Evolutionary conservation across 1,140 invertebrate species (phyloP).

Genomic region (Diachasma alloeum): DNA sequence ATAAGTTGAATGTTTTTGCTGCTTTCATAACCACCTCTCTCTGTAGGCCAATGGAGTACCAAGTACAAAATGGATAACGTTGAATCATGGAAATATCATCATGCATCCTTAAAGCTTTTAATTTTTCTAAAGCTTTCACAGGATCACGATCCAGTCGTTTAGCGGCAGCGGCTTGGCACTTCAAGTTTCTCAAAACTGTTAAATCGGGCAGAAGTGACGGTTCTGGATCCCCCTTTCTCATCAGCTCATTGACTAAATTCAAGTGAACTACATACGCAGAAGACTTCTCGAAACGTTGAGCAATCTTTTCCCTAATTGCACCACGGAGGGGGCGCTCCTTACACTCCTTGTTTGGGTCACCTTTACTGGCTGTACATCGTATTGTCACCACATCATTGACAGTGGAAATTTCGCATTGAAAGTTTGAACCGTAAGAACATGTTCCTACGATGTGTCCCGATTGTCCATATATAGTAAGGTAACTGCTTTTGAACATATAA

Average conservation of each 20-base stretch:
- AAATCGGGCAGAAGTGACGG: neutral
- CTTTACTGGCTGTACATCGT: neutral
- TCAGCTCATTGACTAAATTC: neutral
- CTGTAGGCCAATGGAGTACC: constrained; percentile 25
- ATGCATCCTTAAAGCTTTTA: neutral
- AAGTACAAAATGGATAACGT: constrained; percentile 16
- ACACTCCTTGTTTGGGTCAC: constrained; percentile 3
- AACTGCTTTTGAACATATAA: neutral
- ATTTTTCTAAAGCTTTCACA: constrained; percentile 13
- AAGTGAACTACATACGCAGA: neutral
- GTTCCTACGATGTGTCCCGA: neutral
- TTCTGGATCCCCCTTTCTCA: constrained; percentile 15
- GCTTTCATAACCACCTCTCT: constrained; percentile 1
- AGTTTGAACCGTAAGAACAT: neutral
- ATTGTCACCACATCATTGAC: constrained; percentile 5
- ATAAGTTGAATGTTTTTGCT: neutral
- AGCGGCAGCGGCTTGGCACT: neutral
- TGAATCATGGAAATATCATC: constrained; percentile 14
- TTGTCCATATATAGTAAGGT: neutral
- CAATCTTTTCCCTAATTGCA: constrained; percentile 11
- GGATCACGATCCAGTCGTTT: constrained; percentile 17
- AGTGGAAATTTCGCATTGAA: neutral
- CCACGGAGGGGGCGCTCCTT: constrained; percentile 20
- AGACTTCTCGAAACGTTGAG: constrained; percentile 4
- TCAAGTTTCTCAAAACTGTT: neutral